These are phyloP conservation scores for Adineta ricciae DNA, from an alignment of 2,888 invertebrate species.

Conservation along the genomic window DNA sequence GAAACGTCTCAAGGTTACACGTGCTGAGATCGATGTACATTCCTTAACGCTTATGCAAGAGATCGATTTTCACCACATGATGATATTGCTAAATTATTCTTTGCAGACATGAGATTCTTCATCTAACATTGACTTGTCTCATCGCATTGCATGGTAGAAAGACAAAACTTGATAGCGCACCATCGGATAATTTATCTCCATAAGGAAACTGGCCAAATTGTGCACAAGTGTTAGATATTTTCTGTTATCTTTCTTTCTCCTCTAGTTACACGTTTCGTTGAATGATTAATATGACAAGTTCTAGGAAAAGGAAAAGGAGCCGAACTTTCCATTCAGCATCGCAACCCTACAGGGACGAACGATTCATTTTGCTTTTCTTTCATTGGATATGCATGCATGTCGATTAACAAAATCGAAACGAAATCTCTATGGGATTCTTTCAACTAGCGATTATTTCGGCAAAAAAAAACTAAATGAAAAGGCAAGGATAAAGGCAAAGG, in stretches of 20 bases:
- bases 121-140: neutral
- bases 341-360: neutral
- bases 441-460: neutral
- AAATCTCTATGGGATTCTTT: neutral
- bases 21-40: neutral
- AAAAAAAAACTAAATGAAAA: conserved; percentile 8
- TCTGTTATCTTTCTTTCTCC: neutral
- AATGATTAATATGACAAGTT: neutral
- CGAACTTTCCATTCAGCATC: neutral
- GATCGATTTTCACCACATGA: neutral
- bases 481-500: neutral
- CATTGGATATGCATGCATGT: neutral
- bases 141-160: neutral
- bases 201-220: neutral
- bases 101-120: neutral
- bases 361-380: neutral
- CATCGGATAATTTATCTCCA: neutral
- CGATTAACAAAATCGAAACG: neutral
- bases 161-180: neutral
- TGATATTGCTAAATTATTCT: neutral
- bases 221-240: neutral
- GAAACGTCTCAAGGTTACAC: neutral
- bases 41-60: neutral
- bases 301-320: neutral
- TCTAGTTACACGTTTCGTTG: neutral